Evolutionary conservation across 37 sponge, comb jelly and placozoan species (phyloP).

Genomic region (Tethya wilhelma): DNA sequence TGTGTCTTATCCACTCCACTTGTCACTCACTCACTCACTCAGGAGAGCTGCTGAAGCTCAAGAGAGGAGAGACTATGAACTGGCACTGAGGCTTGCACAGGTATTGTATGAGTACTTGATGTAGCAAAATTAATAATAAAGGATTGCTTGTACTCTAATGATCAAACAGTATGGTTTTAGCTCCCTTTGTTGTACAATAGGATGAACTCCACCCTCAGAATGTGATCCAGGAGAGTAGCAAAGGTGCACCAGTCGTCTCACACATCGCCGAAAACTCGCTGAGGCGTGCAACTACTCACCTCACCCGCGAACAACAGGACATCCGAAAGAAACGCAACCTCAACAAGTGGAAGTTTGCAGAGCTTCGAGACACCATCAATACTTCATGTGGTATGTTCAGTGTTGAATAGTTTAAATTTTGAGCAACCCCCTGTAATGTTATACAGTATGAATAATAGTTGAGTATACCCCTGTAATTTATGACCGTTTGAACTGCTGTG

Average conservation of each 20-base stretch:
- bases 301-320: constrained; percentile 52
- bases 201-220: constrained; percentile 50
- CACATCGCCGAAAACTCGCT: constrained; percentile 59
- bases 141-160: no score
- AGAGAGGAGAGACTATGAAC: constrained; percentile 85
- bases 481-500: background rate
- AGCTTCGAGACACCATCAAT: constrained; percentile 95
- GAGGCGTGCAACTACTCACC: constrained; percentile 1
- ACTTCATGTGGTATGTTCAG: constrained; percentile 83
- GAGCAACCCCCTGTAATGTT: background rate
- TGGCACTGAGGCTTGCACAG: constrained; percentile 80
- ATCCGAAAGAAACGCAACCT: constrained; percentile 75
- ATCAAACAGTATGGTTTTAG: background rate
- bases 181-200: constrained; percentile 32
- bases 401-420: no score
- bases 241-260: constrained; percentile 26
- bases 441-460: no score
- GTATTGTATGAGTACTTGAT: no score
- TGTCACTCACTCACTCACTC: background rate
- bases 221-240: constrained; percentile 53
- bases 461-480: background rate
- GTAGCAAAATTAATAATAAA: no score
- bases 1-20: background rate
- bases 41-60: constrained; percentile 69
- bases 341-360: constrained; percentile 92